Evolutionary conservation across 2,888 invertebrate species (phyloP), one percentile per base, ranked within the genome.

Genomic region (Marronus borbonicus): DNA sequence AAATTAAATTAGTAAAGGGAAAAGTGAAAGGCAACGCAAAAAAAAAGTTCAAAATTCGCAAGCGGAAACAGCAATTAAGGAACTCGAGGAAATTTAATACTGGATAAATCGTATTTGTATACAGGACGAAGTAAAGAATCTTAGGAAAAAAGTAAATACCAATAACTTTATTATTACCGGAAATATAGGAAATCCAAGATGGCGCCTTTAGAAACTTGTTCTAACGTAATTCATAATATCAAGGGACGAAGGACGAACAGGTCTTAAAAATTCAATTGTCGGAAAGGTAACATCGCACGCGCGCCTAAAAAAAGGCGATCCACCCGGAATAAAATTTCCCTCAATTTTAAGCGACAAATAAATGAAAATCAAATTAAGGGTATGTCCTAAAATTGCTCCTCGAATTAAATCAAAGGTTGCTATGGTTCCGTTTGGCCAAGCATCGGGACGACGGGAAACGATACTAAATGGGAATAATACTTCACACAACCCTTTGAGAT

Each of bases 361-460:
- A 76, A 76, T 76, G 76, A 65, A 76, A 76, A 76, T 76, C 76
- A 68, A 77, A 77, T 77, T 77, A 77, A 77, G 70, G 49, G 62
- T 31, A 70, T 62, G 77, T 49, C 62, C 69, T 64, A 69, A 77
- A 77, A 77, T 77, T 70, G 77, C 69, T 44, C 50, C 69, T 70
- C 69, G 60, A 77, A 77, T 77, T 70, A 75, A 78, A 78, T 78
- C 78, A 78, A 78, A 78, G 78, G 78, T 78, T 78, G 78, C 78
- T 62, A 78, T 76, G 78, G 78, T 52, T 62, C 50, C 77, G 77
- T 69, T 77, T 62, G 70, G 77, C 39, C 70, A 60, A 20, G 58
- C 58, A 58, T 39, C 24, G 44, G 44, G 44, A 44, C 44, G 44
- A 68, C 69, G 60, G 62, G 77, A 70, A 77, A 62, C 68, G 60